Evolutionary conservation across 2,888 invertebrate genomes (phyloP), one percentile per base, ranked within the genome.

Genomic region (Drosophila barbarae): DNA sequence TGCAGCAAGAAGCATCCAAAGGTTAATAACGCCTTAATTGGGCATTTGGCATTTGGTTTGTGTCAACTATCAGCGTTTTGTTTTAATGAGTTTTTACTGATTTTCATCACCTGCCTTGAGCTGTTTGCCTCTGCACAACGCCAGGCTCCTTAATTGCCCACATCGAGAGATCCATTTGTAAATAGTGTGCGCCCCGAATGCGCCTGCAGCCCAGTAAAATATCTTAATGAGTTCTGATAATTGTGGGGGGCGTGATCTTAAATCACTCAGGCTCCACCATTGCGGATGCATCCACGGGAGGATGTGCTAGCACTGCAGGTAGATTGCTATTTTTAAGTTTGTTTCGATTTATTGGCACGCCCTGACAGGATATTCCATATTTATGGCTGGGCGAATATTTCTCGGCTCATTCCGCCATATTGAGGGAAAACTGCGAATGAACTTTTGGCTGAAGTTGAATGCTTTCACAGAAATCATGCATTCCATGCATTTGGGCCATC

Each of bases 1-100:
- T 60, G 49, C 12, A 47, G 53, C 9, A 23, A 21, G 21, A 23
- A 41, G 41, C 13, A 50, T 60, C 44, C 13, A 67, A 12, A 46
- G 52, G 60, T 28, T 59, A 59, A 59, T 59, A 59, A 59, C 59
- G 52, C 55, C 70, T 76, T 86, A 72, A 81, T 77, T 73, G 80
- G 70, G 90, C 35, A 46, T 39, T 69, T 50, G 6, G 91, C 92
- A 47, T 91, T 90, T 87, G 91, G 61, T 90, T 91, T 74, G 69
- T 83, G 83, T 87, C 84, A 66, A 84, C 81, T 15, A 90, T 88
- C 56, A 89, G 85, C 9, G 89, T 79, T 60, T 90, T 85, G 80
- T 76, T 87, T 80, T 87, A 87, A 84, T 87, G 84, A 83, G 73
- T 84, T 87, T 76, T 59, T 81, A 82, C 71, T 69, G 67, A 72